A percentile compares a stretch with the other conserved stretches of the same genome.
These are phyloP conservation scores for Probaryconus sp. DNA, from an alignment of 1,140 invertebrate species.

Conservation along the genomic window DNA sequence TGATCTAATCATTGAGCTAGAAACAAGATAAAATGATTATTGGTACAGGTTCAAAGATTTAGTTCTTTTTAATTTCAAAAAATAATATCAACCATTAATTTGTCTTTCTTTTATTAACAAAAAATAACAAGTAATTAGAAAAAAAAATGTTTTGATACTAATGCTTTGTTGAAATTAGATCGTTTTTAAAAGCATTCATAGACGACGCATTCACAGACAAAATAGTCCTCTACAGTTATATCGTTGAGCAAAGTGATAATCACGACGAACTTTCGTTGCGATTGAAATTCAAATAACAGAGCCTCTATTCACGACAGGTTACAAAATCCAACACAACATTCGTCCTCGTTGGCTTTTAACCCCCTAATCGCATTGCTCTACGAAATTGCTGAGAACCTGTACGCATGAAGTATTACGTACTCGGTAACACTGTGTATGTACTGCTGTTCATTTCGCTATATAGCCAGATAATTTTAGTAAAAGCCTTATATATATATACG, in stretches of 20 bases:
- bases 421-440: slow-evolving; percentile 47
- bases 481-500: slow-evolving; percentile 47
- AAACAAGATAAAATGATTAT: too few species aligned
- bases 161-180: too few species aligned
- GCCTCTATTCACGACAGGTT: slow-evolving; percentile 54
- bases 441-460: slow-evolving; percentile 43
- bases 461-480: slow-evolving; percentile 51
- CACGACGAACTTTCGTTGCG: slow-evolving; percentile 50
- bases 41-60: too few species aligned
- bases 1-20: too few species aligned
- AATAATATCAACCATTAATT: too few species aligned
- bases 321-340: slow-evolving; percentile 58
- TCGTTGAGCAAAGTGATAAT: slow-evolving; percentile 52
- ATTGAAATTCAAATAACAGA: slow-evolving; percentile 64
- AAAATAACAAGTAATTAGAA: too few species aligned
- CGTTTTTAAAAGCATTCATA: slow-evolving; percentile 4
- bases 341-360: slow-evolving; percentile 58
- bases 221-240: slow-evolving; percentile 47
- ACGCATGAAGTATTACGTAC: slow-evolving; percentile 59
- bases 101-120: too few species aligned
- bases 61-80: too few species aligned
- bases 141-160: too few species aligned
- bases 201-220: slow-evolving; percentile 17
- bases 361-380: slow-evolving; percentile 55
- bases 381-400: slow-evolving; percentile 60